Conservation (phyloP, 2,888 invertebrate species). For the Chrysotoxum bicinctum region DNA sequence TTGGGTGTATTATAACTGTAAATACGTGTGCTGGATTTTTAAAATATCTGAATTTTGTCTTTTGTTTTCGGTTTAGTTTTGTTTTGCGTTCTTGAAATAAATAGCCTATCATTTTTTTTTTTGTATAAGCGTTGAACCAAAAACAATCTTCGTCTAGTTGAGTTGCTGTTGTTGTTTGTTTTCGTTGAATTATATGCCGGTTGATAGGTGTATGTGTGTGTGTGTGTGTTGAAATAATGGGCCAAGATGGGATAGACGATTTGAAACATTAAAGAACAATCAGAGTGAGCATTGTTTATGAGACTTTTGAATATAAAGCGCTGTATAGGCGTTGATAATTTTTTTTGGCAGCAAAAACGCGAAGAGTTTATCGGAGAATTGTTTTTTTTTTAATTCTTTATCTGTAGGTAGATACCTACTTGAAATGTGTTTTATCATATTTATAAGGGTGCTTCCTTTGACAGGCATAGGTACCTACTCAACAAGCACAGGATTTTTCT, state of each 20-base stretch:
- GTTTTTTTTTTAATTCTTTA: not conserved
- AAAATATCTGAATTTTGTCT: slow-evolving; percentile 20
- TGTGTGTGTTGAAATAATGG: slow-evolving; percentile 7
- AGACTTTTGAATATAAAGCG: not conserved
- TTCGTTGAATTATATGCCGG: slow-evolving; percentile 38
- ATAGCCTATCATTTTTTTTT: slow-evolving; percentile 59
- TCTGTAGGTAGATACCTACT: not conserved
- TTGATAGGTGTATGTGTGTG: not conserved
- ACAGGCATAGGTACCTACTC: not conserved
- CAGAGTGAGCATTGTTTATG: slow-evolving; percentile 9
- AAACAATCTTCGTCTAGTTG: slow-evolving; percentile 27
- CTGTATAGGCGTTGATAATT: not conserved
- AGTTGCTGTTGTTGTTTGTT: not conserved
- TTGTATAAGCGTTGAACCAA: slow-evolving; percentile 42
- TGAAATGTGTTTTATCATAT: not conserved
- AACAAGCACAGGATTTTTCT: too few species aligned
- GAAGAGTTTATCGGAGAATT: not conserved
- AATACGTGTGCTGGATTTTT: slow-evolving; percentile 24
- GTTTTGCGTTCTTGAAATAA: slow-evolving; percentile 26
- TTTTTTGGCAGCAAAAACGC: slow-evolving; percentile 2
- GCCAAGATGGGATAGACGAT: slow-evolving; percentile 52
- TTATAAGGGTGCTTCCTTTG: not conserved
- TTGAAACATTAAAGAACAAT: slow-evolving; percentile 42
- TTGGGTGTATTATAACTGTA: slow-evolving; percentile 31
- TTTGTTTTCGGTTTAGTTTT: slow-evolving; percentile 9